Conservation (phyloP, 2,888 invertebrate species). For the Zelleria hepariella region DNA sequence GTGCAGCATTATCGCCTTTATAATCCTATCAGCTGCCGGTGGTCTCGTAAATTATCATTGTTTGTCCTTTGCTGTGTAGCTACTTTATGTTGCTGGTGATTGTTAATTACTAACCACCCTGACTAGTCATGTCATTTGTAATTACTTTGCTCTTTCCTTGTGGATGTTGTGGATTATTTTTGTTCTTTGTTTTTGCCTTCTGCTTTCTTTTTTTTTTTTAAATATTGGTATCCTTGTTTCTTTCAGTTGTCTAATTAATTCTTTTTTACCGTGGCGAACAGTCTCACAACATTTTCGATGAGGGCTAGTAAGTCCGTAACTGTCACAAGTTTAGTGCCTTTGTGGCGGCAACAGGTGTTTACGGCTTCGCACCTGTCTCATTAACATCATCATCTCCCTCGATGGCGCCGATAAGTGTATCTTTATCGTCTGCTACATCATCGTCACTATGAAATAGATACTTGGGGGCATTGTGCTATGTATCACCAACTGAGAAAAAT, state of each 20-base stretch:
- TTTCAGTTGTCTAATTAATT: not conserved
- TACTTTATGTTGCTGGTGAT: not conserved
- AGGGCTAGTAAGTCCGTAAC: not conserved
- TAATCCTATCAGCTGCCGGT: slow-evolving; percentile 6
- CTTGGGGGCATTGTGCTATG: too few species aligned
- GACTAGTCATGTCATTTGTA: too few species aligned
- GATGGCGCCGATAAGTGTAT: not conserved
- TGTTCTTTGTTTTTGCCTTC: too few species aligned
- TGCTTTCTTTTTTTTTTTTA: too few species aligned
- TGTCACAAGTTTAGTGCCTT: not conserved
- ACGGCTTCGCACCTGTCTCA: slow-evolving; percentile 33
- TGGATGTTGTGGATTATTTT: too few species aligned
- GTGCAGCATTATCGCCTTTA: slow-evolving; percentile 21
- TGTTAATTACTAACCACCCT: not conserved
- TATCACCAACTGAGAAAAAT: too few species aligned
- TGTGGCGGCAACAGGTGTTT: slow-evolving; percentile 20
- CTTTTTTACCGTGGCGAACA: too few species aligned
- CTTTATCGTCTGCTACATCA: not conserved
- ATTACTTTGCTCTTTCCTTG: too few species aligned
- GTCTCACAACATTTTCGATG: not conserved
- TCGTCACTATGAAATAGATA: too few species aligned
- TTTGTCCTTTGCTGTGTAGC: not conserved
- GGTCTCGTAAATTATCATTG: slow-evolving; percentile 2
- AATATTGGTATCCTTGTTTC: too few species aligned
- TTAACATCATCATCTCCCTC: not conserved